Base-by-base conservation (phyloP, 1,140 invertebrate species). In the Gonatopus flavifemur region DNA sequence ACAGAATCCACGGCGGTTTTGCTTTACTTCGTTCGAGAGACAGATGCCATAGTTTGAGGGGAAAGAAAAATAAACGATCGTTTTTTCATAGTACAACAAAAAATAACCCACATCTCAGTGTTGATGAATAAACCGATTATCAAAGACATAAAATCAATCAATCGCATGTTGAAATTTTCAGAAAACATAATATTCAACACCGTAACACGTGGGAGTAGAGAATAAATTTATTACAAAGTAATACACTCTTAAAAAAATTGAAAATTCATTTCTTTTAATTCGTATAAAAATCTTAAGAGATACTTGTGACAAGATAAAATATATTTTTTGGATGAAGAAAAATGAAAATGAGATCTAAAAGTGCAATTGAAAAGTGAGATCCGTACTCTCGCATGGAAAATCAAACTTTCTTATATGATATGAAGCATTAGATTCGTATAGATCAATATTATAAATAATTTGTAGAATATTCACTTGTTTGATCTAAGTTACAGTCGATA, bases 361-460 rank as follows among this genome's bases (percentile, higher is more conserved):
- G 31, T 13, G 19, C 16, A 15, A 16, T 24, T 15, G 6, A 21
- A 15, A 30, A 47, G 38, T 41, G 41, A n/a, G 15, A 33, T 49
- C 10, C 13, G 18, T 25, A 44, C 30, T 30, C 33, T 44, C 41
- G 40, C 16, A n/a, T 25, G 12, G 8, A 12, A 25, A 39, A 38
- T 25, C 43, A 35, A 48, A 12, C 30, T 42, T 49, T 16, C 32
- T 44, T 30, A 20, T 44, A 37, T 3, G 9, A 36, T 15, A 24
- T 36, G 46, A 52, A 21, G 20, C 47, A 46, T 30, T 20, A 16
- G 22, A 50, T 15, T 50, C 42, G 37, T 43, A 50, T 50, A 40
- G 32, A 43, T 36, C 51, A 48, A 49, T 42, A 38, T 39, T 32
- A 54, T 28, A 19, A 40, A 39, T 21, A 21, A 15, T 43, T 25